These are phyloP conservation scores for Embidobia sp. DNA, from an alignment of 2,888 invertebrate species.

Conservation along the genomic window DNA sequence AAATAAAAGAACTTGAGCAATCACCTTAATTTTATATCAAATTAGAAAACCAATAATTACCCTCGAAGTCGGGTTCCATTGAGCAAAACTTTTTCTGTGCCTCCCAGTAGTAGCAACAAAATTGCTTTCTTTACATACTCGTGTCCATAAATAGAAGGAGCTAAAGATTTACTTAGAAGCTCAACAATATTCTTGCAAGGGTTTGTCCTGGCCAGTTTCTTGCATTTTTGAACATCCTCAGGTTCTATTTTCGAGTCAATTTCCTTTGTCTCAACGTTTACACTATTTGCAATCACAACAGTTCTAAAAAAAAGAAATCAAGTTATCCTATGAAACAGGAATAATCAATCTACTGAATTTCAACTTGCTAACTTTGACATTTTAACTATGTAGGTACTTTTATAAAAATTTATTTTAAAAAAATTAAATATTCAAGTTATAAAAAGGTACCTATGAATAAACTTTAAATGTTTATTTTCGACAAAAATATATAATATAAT, in stretches of 20 bases:
- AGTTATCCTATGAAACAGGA: no score
- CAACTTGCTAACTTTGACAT: no score
- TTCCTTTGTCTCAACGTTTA: constrained; percentile 95
- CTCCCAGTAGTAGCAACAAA: constrained; percentile 91
- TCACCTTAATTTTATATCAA: no score
- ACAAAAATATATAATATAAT: no score
- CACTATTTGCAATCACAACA: constrained; percentile 95
- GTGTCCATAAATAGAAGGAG: constrained; percentile 99
- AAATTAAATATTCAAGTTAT: no score
- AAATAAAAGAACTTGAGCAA: no score
- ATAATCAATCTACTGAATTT: no score
- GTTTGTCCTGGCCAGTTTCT: constrained; percentile 87
- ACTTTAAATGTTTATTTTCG: no score
- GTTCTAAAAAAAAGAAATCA: constrained; percentile 86
- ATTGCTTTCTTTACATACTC: constrained; percentile 98
- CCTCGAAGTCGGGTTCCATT: constrained; percentile 96
- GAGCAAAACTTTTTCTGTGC: constrained; percentile 95
- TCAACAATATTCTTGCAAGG: constrained; percentile 92
- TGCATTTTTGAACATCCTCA: constrained; percentile 95
- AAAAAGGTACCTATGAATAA: no score
- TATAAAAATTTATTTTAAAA: no score
- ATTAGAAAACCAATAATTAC: constrained; percentile 79
- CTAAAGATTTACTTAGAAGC: constrained; percentile 93
- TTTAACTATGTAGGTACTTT: no score
- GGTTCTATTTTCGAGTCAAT: constrained; percentile 88